Evolutionary conservation across 1,140 invertebrate species (phyloP), one percentile per base, ranked within the genome.

Genomic region (Papilio aristodemus): DNA sequence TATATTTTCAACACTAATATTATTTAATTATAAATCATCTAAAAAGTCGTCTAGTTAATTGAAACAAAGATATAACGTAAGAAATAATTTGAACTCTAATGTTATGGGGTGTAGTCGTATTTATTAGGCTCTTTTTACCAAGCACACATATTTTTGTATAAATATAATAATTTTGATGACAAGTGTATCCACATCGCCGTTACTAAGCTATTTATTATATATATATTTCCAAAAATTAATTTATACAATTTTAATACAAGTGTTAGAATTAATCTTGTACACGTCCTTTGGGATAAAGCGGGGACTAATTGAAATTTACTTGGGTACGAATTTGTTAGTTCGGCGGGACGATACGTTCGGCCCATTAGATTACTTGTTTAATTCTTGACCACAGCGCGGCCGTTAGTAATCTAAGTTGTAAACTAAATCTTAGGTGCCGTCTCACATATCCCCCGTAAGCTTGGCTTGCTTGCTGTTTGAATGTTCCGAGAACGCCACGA

Each of bases 391-490:
- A 86, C 81, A 66, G 71, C 71, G 78, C 70, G 63, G 72, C 75
- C 69, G 77, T 62, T 75, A 70, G 82, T 89, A 91, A 91, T 91
- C 87, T 91, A 85, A 91, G 86, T 87, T 89, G 85, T 89, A 87
- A 86, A 91, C 82, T 89, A 91, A 90, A 87, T 89, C 87, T 91
- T 90, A 76, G 86, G 80, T 71, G 75, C 74, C 81, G 83, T 83
- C 85, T 87, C 87, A 90, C 86, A 91, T 91, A 90, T 90, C 87
- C 87, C 76, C 73, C 10, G 79, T 90, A 91, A 90, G 84, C 89
- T 79, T 68, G 83, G 84, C 85, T 83, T 64, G 73, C 80, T 79
- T 80, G 80, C 80, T 85, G 84, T 91, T 87, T 89, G 89, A 89
- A 89, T 91, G 87, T 79, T 82, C 74, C 81, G 79, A 77, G 76